Percentiles rank a stretch among this genome's conserved stretches.
These are phyloP conservation scores for Yponomeuta sedellus DNA, from an alignment of 2,888 invertebrate species.

Conservation along the genomic window DNA sequence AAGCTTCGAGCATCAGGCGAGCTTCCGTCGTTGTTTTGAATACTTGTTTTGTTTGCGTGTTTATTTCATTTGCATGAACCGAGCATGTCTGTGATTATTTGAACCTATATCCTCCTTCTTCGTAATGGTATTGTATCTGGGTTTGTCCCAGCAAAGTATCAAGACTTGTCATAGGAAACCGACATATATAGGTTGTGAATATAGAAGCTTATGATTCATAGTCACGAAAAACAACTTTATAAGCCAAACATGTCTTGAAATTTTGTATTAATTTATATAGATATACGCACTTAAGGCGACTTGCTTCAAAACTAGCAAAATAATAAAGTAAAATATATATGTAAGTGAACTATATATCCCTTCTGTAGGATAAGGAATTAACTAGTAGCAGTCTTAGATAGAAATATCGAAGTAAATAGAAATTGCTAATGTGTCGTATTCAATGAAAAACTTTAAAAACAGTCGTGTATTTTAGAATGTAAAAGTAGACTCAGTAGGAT, in stretches of 20 bases:
- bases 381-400: background rate
- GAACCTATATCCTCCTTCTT: conserved; percentile 47
- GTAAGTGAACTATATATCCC: background rate
- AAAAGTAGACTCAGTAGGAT: conserved; percentile 42
- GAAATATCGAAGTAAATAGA: background rate
- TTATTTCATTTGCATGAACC: conserved; percentile 72
- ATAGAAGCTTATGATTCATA: too few relatives aligned
- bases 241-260: conserved; percentile 8
- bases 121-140: conserved; percentile 45
- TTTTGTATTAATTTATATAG: conserved; percentile 29
- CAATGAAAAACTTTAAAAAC: conserved; percentile 32
- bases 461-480: conserved; percentile 28
- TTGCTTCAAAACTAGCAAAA: conserved; percentile 3
- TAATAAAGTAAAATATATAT: background rate
- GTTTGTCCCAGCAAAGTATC: conserved; percentile 25
- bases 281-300: background rate
- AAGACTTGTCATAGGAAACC: background rate
- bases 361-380: background rate
- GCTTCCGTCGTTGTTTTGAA: conserved; percentile 67
- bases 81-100: conserved; percentile 59
- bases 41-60: conserved; percentile 68
- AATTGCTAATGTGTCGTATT: conserved; percentile 16
- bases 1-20: conserved; percentile 61
- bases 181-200: background rate
- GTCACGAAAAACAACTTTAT: too few relatives aligned